Conservation (phyloP, 2,888 invertebrate genomes). For the Elgonia sp. region DNA sequence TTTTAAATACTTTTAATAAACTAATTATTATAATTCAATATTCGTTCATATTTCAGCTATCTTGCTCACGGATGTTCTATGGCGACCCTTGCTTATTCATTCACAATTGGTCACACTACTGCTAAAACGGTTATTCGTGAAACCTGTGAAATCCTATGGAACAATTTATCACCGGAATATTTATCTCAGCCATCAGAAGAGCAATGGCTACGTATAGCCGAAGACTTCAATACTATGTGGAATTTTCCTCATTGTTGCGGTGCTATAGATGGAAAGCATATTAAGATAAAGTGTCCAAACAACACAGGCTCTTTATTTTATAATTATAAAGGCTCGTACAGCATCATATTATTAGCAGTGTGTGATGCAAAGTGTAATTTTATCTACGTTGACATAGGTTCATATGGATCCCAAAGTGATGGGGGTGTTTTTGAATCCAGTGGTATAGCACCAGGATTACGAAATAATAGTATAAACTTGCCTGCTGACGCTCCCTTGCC, state of each 20-base stretch:
- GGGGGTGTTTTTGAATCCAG: neutral
- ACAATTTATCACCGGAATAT: constrained; percentile 49
- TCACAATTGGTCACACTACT: constrained; percentile 63
- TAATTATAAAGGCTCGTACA: too few relatives aligned
- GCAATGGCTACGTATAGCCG: constrained; percentile 52
- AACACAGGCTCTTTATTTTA: too few relatives aligned
- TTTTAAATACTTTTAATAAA: too few relatives aligned
- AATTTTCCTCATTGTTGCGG: constrained; percentile 72
- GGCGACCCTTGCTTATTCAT: constrained; percentile 12
- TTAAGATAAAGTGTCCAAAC: too few relatives aligned
- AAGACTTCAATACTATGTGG: constrained; percentile 53
- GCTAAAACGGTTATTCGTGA: constrained; percentile 52
- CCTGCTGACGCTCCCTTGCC: neutral
- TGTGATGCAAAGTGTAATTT: too few relatives aligned
- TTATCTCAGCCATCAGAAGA: constrained; percentile 37
- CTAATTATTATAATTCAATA: constrained; percentile 16
- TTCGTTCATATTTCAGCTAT: too few relatives aligned
- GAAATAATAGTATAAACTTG: neutral
- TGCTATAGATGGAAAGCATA: too few relatives aligned
- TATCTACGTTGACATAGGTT: too few relatives aligned
- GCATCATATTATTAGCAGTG: too few relatives aligned
- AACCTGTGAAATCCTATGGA: constrained; percentile 58
- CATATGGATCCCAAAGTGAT: too few relatives aligned
- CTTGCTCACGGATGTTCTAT: constrained; percentile 33
- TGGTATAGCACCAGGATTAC: neutral